Evolutionary conservation across 1,140 invertebrate species (phyloP).

Genomic region (Triops cancriformis): DNA sequence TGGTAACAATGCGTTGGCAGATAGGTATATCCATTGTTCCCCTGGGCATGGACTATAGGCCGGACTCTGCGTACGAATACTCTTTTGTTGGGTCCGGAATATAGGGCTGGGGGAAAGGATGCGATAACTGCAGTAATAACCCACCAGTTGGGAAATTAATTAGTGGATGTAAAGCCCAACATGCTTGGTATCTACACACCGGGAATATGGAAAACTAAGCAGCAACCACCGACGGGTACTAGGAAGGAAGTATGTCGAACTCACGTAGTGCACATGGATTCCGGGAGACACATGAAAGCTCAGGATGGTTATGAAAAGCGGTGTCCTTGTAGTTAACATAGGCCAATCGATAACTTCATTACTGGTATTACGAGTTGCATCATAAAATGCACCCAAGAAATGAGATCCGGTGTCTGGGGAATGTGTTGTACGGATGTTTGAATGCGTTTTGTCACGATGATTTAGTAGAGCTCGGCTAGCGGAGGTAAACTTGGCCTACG

Average conservation of each 20-base stretch:
- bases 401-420: too few species aligned
- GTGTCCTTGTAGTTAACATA: not conserved
- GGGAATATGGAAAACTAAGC: not conserved
- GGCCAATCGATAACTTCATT: not conserved
- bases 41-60: not conserved
- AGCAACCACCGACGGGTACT: not conserved
- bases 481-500: not conserved
- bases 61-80: not conserved
- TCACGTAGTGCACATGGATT: not conserved
- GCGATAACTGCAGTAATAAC: slow-evolving; percentile 3
- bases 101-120: not conserved
- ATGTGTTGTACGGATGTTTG: not conserved
- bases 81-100: not conserved
- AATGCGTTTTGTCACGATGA: not conserved
- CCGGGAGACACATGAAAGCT: not conserved
- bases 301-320: not conserved
- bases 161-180: not conserved
- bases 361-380: not conserved
- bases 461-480: not conserved
- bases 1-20: not conserved
- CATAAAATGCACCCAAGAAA: too few species aligned
- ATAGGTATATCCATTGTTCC: slow-evolving; percentile 1
- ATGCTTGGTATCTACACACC: not conserved
- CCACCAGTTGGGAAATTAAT: not conserved
- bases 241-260: not conserved